Evolutionary conservation across 2,797 vertebrate genomes (phyloP).

Genomic region (Sparidentex hasta): DNA sequence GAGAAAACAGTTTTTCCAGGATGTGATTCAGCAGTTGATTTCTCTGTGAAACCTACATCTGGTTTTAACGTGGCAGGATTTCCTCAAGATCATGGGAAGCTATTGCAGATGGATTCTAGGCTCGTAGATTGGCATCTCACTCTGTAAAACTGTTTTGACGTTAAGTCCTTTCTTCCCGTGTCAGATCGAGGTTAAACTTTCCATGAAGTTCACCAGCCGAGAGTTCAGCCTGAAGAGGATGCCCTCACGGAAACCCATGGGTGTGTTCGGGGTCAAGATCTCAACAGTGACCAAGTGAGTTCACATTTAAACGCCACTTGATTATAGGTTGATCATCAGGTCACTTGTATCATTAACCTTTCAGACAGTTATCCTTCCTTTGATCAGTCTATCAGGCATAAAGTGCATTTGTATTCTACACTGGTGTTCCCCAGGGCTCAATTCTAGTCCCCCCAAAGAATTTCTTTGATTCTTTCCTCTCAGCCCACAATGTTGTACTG

Average conservation of each 20-base stretch:
- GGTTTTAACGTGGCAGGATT: constrained; percentile 39
- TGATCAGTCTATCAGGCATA: not conserved
- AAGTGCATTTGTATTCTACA: not conserved
- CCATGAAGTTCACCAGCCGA: constrained; percentile 96
- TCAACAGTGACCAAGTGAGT: constrained; percentile 97
- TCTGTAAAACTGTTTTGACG: constrained; percentile 31
- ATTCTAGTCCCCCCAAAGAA: not conserved
- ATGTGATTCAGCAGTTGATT: constrained; percentile 14
- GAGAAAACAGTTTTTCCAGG: not conserved
- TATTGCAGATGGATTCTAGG: constrained; percentile 23
- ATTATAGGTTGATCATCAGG: not conserved
- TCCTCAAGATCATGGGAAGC: constrained; percentile 27
- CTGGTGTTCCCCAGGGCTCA: not conserved
- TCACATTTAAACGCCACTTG: not conserved
- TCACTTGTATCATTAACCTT: not conserved
- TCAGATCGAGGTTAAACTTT: constrained; percentile 97
- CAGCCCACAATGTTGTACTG: not conserved
- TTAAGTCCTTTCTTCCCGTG: constrained; percentile 17
- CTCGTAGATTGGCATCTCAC: not conserved
- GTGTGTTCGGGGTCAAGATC: constrained; percentile 98
- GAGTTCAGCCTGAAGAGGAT: constrained; percentile 98
- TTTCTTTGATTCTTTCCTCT: not conserved
- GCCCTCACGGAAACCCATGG: constrained; percentile 94
- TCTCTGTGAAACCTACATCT: constrained; percentile 28
- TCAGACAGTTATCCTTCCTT: not conserved